Evolutionary conservation across 92 coral and sea anemone genomes (phyloP), one percentile per base, ranked within the genome.

Genomic region (Muricea muricata): DNA sequence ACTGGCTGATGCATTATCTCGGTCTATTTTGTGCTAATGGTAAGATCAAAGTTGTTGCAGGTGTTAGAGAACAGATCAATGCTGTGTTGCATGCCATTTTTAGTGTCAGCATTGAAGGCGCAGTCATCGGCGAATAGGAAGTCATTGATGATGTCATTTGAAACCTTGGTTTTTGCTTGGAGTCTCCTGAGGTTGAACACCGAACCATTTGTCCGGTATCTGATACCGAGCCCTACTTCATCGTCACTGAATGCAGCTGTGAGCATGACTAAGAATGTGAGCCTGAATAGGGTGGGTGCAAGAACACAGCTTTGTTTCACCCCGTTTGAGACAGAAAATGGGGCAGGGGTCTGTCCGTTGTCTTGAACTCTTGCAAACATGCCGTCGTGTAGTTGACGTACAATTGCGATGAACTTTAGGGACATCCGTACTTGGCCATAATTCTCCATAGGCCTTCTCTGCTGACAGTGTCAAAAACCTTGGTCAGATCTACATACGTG

Each of bases 1-100:
- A 73, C 87, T 70, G 87, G 87, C 21, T 83, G 87, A 20, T 70
- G 81, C 48, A 70, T 61, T 5, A 83, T 72, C 45, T 83, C 79
- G 34, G 80, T 83, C 68, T n/a, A 71, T 83, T 83, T 83, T 37
- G 80, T 83, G 48, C 68, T 46, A 28, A 83, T 83, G 54, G 72
- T 70, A 2, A 83, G 37, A 34, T 48, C 87, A 26, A 83, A 48
- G 68, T 78, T 12, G 23, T 83, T 57, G 3, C 68, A 60, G 3
- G 87, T 40, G 3, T 63, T 31, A 11, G 23, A 83, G 60, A 86
- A 75, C 5, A 65, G 1, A 48, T 33, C 45, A 47, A 75, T 67
- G 67, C 68, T 20, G 5, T 71, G 67, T 45, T 78, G 84, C 89
- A 75, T 82, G 71, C 77, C 76, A 14, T 63, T 7, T 60, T 85